phyloP scores from a whole-genome alignment of 2,888 invertebrate species.

The Arenicola marina region DNA sequence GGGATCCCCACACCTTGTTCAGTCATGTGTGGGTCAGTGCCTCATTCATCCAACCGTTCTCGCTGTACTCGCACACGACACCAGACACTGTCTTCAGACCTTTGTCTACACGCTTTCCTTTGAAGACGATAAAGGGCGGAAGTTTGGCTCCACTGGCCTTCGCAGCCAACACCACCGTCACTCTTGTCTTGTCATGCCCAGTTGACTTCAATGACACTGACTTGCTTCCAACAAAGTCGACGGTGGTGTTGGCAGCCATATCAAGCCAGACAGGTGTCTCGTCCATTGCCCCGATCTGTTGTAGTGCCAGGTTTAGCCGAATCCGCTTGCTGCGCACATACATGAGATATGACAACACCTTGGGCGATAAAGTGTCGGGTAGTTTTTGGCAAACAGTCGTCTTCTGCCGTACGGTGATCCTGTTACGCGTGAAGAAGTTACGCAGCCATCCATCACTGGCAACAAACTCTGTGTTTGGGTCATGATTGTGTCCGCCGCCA shows the following conservation, averaged over 20 bases:
- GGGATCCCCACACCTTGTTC: constrained; percentile 10
- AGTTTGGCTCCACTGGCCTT: constrained; percentile 26
- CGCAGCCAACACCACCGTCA: constrained; percentile 35
- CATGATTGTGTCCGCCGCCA: no score
- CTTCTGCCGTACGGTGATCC: constrained; percentile 7
- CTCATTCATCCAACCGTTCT: constrained; percentile 35
- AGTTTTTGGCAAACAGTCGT: constrained; percentile 10
- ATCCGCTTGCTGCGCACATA: background rate
- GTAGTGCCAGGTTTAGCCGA: background rate
- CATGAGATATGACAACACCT: constrained; percentile 1
- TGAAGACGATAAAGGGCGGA: constrained; percentile 28
- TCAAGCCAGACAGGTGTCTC: constrained; percentile 22
- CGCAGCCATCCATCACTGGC: constrained; percentile 14
- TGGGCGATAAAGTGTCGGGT: background rate
- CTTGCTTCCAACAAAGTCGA: constrained; percentile 27
- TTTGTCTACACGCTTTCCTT: constrained; percentile 18
- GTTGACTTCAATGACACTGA: constrained; percentile 32
- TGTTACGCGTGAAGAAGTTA: constrained; percentile 9
- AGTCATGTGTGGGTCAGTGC: constrained; percentile 23
- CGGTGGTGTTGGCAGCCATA: constrained; percentile 13
- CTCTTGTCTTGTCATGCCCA: constrained; percentile 34
- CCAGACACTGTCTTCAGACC: constrained; percentile 6
- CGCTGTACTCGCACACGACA: constrained; percentile 7
- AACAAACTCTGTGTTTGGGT: no score
- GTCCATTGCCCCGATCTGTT: constrained; percentile 12